A percentile compares a stretch with the other conserved stretches of the same genome.
phyloP scores from a whole-genome alignment of 2,888 invertebrate species.

The Mesorhabditis belari region DNA sequence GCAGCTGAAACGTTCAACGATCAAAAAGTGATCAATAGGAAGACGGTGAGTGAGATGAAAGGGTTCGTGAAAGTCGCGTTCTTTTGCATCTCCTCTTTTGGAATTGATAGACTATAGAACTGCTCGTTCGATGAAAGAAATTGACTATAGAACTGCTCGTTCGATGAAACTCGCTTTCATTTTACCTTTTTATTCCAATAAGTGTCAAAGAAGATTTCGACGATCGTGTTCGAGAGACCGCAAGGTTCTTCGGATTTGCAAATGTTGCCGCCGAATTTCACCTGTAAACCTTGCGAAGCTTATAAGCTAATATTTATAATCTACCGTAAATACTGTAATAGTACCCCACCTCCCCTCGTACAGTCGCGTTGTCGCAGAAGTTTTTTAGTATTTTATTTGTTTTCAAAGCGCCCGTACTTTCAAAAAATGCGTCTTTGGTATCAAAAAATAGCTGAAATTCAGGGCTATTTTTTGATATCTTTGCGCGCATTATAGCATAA shows the following conservation, averaged over 20 bases:
- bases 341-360: too few species aligned
- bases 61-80: neutral
- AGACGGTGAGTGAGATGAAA: neutral
- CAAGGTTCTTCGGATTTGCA: constrained; percentile 44
- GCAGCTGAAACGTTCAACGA: constrained; percentile 28
- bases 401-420: too few species aligned
- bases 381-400: too few species aligned
- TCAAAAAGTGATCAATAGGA: neutral
- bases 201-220: constrained; percentile 46
- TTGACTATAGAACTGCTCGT: neutral
- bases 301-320: too few species aligned
- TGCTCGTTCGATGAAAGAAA: neutral
- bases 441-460: too few species aligned
- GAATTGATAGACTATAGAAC: neutral
- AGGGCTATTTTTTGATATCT: too few species aligned
- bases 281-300: constrained; percentile 8
- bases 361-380: too few species aligned
- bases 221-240: constrained; percentile 42
- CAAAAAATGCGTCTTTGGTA: too few species aligned
- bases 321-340: too few species aligned
- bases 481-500: too few species aligned
- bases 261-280: constrained; percentile 44
- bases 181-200: constrained; percentile 48
- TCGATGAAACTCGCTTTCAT: neutral
- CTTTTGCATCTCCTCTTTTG: neutral